phyloP scores from a whole-genome alignment of 2,888 invertebrate species.

The Apodemia zela region DNA sequence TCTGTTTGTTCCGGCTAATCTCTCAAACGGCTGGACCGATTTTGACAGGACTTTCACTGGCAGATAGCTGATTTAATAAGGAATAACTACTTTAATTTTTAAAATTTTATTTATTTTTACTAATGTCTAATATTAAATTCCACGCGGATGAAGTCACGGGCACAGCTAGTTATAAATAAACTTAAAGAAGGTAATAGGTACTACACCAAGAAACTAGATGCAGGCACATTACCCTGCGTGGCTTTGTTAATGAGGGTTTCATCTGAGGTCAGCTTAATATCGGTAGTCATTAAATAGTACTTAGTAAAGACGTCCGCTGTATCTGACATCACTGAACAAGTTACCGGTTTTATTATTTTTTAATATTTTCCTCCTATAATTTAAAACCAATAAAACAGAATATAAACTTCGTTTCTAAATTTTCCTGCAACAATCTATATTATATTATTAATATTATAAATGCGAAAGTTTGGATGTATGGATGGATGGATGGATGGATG shows the following conservation, averaged over 20 bases:
- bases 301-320: neutral
- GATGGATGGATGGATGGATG: too few species aligned
- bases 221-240: neutral
- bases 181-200: neutral
- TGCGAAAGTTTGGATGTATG: too few species aligned
- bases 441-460: too few species aligned
- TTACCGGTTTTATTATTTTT: neutral
- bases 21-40: too few species aligned
- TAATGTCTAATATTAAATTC: too few species aligned
- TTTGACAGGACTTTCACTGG: too few species aligned
- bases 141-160: too few species aligned
- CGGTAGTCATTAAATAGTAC: slow-evolving; percentile 3
- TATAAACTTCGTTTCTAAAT: neutral
- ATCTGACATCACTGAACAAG: slow-evolving; percentile 1
- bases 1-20: too few species aligned
- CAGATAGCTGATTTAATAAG: too few species aligned
- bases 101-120: too few species aligned
- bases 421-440: neutral
- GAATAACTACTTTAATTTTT: too few species aligned
- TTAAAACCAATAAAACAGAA: neutral
- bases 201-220: neutral
- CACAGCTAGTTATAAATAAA: too few species aligned
- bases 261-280: slow-evolving; percentile 11
- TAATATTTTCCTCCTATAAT: neutral
- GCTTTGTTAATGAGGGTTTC: neutral